Evolutionary conservation across 2,888 invertebrate species (phyloP), one percentile per base, ranked within the genome.

Genomic region (Lydus trimaculatus): DNA sequence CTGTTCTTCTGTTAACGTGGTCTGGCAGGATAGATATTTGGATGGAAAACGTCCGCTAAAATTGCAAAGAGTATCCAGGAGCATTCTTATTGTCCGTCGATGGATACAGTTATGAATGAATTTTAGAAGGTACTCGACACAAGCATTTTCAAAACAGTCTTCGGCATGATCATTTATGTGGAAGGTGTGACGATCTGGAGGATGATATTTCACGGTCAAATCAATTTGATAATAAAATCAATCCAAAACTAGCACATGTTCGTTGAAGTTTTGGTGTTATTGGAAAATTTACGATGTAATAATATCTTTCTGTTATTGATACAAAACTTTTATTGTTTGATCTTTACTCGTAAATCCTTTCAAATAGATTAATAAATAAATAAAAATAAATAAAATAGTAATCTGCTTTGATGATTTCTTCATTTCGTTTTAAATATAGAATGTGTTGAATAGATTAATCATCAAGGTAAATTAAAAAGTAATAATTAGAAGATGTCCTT

Each of bases 401-500:
- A 20, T 23, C 48, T 11, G 48, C 20, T 48, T 20, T 48, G 48
- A 48, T 52, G 52, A 52, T 52, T 52, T 52, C 52, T 25, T 52
- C 25, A 25, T 48, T 20, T 48, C 9, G 23, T 48, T 48, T 48
- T 23, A 48, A 48, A 20, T 23, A 52, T 52, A 52, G 52, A 52
- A 52, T 52, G 52, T 52, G 52, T 52, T 25, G 48, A 48, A 48
- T 48, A 48, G 48, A 48, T 48, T 48, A 23, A 52, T 52, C 52
- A 25, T 52, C 52, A 52, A 52, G 52, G 52, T 52, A 11, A 52
- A 23, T 52, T 17, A 48, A 48, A 48, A 20, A 20, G 11, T 48
- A 48, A 48, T 48, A 48, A 48, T 48, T 48, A 52, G 20, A 23
- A 23, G 23, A 52, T 23, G 52, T 52, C 52, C 52, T 52, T 52